Conservation (phyloP, 53 echinoderm and acorn worm species). For the Stichopus horrens region DNA sequence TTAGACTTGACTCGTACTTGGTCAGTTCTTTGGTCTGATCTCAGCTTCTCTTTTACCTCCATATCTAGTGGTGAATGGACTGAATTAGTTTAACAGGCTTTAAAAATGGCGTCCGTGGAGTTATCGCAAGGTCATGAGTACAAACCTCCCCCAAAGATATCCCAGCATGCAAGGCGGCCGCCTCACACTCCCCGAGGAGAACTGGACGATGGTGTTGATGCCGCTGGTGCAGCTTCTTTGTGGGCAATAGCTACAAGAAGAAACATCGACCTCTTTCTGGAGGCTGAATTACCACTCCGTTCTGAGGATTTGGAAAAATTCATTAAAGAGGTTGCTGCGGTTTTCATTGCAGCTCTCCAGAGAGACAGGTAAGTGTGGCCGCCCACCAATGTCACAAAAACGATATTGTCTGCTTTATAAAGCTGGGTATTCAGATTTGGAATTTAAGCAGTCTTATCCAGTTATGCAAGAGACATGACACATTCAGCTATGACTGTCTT, state of each 20-base stretch:
- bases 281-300: constrained; percentile 2
- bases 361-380: constrained; percentile 65
- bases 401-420: not conserved
- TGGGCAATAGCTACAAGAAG: constrained; percentile 36
- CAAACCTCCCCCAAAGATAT: not conserved
- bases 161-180: constrained; percentile 8
- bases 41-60: too few species aligned
- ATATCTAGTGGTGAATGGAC: not conserved
- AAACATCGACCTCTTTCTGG: constrained; percentile 22
- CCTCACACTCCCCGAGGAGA: constrained; percentile 38
- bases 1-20: too few species aligned
- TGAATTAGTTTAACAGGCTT: not conserved
- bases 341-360: constrained; percentile 82
- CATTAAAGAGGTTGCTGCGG: constrained; percentile 63
- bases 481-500: too few species aligned
- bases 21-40: too few species aligned
- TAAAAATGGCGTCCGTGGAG: not conserved
- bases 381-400: too few species aligned
- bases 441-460: too few species aligned
- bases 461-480: too few species aligned
- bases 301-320: constrained; percentile 43
- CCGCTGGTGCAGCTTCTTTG: constrained; percentile 26
- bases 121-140: not conserved
- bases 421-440: too few species aligned
- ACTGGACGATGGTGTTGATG: not conserved